These are phyloP conservation scores for Nymphalis urticae DNA, from an alignment of 2,888 invertebrate species.

Conservation along the genomic window DNA sequence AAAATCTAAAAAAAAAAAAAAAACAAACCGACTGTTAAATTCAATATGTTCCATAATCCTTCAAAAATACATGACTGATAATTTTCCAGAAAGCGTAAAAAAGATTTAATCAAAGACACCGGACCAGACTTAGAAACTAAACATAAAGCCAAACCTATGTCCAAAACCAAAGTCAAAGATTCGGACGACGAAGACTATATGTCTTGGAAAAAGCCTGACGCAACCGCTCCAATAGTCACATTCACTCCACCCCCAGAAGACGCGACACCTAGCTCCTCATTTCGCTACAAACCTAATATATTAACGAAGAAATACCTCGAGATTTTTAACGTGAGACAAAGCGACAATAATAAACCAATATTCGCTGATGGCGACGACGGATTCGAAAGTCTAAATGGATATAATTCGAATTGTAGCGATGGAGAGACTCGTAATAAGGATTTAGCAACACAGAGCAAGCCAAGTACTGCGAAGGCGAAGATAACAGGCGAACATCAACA, in stretches of 20 bases:
- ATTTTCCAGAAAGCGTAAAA: slow-evolving; percentile 70
- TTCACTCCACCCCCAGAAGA: slow-evolving; percentile 73
- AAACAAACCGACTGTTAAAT: too few species aligned
- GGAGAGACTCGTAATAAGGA: slow-evolving; percentile 56
- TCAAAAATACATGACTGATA: too few species aligned
- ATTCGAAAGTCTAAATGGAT: slow-evolving; percentile 92
- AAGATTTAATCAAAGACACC: slow-evolving; percentile 65
- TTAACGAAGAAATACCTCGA: slow-evolving; percentile 74
- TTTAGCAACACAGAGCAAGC: slow-evolving; percentile 29
- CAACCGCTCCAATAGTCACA: slow-evolving; percentile 68
- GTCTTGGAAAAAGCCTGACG: slow-evolving; percentile 73
- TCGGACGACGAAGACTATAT: slow-evolving; percentile 78
- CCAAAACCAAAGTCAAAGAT: slow-evolving; percentile 70
- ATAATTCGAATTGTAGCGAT: slow-evolving; percentile 87
- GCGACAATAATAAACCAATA: slow-evolving; percentile 55
- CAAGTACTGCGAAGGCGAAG: slow-evolving; percentile 17
- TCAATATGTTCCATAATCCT: too few species aligned
- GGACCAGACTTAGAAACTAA: slow-evolving; percentile 56
- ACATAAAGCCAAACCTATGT: slow-evolving; percentile 57
- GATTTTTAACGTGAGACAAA: slow-evolving; percentile 68
- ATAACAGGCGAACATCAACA: background rate
- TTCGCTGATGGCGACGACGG: slow-evolving; percentile 87
- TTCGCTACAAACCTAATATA: slow-evolving; percentile 62
- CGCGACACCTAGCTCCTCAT: slow-evolving; percentile 56
- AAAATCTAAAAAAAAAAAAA: too few species aligned